phyloP scores from a whole-genome alignment of 2,888 invertebrate genomes.

The Aelia acuminata region DNA sequence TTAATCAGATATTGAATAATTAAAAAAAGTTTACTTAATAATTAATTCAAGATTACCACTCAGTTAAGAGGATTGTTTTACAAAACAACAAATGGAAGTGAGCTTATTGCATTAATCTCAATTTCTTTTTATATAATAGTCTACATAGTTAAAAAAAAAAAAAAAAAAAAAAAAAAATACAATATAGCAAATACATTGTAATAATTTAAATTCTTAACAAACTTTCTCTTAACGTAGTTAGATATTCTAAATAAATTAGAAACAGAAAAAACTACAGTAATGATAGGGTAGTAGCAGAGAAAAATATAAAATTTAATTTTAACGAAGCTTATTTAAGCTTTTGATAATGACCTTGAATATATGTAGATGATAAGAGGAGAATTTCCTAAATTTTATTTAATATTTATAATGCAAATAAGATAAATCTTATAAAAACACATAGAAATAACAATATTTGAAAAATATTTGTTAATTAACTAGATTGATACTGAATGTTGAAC shows the following conservation, averaged over 20 bases:
- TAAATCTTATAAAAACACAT: too few relatives aligned
- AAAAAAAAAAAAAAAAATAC: background rate
- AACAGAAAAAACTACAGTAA: background rate
- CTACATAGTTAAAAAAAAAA: background rate
- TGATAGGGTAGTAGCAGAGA: background rate
- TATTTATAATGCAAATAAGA: too few relatives aligned
- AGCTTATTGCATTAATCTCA: too few relatives aligned
- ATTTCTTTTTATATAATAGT: background rate
- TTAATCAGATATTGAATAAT: too few relatives aligned
- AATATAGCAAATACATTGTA: background rate
- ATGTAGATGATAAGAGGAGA: background rate
- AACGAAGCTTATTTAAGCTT: background rate
- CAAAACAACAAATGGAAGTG: background rate
- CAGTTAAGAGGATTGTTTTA: background rate
- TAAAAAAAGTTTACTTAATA: too few relatives aligned
- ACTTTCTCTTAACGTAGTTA: background rate
- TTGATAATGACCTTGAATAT: slow-evolving; percentile 3
- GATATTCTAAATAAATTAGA: background rate
- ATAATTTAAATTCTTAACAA: background rate
- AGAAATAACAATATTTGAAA: too few relatives aligned
- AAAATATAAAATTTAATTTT: background rate
- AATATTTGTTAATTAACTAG: background rate
- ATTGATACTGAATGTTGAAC: background rate
- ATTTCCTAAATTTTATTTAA: background rate
- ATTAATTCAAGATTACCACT: too few relatives aligned